Percentiles rank a stretch among this genome's conserved stretches.
These are phyloP conservation scores for Falcunculus frontatus DNA, from an alignment of 2,113 vertebrate species.

Conservation along the genomic window DNA sequence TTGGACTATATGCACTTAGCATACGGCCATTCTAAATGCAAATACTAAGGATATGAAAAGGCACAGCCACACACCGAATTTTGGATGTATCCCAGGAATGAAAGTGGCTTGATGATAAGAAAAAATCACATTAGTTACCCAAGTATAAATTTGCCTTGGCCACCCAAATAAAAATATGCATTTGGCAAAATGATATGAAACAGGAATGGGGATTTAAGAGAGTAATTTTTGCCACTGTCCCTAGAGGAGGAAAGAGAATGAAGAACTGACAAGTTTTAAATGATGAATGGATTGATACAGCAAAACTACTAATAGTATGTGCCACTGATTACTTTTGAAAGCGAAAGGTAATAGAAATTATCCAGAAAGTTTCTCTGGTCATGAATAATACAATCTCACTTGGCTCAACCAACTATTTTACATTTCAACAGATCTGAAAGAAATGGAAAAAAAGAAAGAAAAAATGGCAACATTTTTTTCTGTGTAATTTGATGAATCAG, in stretches of 20 bases:
- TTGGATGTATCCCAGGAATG: neutral
- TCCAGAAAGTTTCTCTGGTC: neutral
- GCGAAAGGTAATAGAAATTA: neutral
- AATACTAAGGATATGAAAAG: slow-evolving; percentile 38
- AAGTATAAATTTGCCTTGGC: neutral
- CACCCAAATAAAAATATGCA: slow-evolving; percentile 5
- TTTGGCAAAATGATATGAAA: slow-evolving; percentile 21
- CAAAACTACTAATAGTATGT: neutral
- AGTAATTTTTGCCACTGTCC: neutral
- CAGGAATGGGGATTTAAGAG: neutral
- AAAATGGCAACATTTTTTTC: neutral
- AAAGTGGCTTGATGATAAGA: neutral
- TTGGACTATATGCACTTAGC: neutral
- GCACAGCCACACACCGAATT: neutral
- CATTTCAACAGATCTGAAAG: neutral
- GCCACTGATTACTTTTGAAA: slow-evolving; percentile 16
- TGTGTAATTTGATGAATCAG: neutral
- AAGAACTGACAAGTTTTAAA: neutral
- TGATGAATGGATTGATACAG: neutral
- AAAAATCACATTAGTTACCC: neutral
- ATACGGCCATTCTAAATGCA: slow-evolving; percentile 42
- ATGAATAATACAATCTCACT: neutral
- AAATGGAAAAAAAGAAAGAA: neutral
- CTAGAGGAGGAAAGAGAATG: neutral
- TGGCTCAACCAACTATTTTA: neutral